A percentile compares a stretch with the other conserved stretches of the same genome.
These are phyloP conservation scores for Furnarius figulus DNA, from an alignment of 2,113 vertebrate species.

Conservation along the genomic window DNA sequence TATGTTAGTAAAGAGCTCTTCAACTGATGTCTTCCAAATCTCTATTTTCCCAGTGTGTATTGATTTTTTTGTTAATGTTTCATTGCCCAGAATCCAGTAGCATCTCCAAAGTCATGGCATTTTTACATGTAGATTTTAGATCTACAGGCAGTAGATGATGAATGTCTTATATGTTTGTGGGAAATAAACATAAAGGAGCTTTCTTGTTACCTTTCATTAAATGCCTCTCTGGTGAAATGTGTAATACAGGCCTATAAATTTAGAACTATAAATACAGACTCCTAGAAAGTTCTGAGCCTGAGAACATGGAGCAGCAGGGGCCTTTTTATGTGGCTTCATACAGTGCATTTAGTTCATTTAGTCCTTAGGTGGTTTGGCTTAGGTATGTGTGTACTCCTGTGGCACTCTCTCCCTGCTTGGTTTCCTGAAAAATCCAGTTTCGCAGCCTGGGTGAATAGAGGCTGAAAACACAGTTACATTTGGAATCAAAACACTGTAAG, in stretches of 20 bases:
- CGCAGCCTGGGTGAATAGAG: not conserved
- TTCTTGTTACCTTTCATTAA: not conserved
- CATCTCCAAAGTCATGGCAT: not conserved
- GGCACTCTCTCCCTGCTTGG: not conserved
- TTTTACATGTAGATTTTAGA: not conserved
- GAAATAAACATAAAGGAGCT: not conserved
- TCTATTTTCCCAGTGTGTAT: not conserved
- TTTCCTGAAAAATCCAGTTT: conserved; percentile 24
- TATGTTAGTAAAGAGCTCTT: not conserved
- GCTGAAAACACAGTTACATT: not conserved
- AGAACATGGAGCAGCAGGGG: conserved; percentile 21
- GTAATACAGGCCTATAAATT: not conserved
- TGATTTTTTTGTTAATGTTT: not conserved
- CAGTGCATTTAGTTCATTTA: conserved; percentile 14
- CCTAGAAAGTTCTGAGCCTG: conserved; percentile 26
- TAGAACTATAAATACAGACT: conserved; percentile 33
- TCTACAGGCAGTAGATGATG: not conserved
- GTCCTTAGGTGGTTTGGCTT: conserved; percentile 2
- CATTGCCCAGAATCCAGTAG: not conserved
- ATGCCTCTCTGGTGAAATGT: not conserved
- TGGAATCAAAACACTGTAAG: conserved; percentile 6
- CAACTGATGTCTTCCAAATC: not conserved
- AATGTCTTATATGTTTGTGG: not conserved
- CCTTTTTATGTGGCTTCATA: conserved; percentile 38
- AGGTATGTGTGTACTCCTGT: not conserved